Evolutionary conservation across 2,797 vertebrate species (phyloP).

Genomic region (Liasis olivaceus): DNA sequence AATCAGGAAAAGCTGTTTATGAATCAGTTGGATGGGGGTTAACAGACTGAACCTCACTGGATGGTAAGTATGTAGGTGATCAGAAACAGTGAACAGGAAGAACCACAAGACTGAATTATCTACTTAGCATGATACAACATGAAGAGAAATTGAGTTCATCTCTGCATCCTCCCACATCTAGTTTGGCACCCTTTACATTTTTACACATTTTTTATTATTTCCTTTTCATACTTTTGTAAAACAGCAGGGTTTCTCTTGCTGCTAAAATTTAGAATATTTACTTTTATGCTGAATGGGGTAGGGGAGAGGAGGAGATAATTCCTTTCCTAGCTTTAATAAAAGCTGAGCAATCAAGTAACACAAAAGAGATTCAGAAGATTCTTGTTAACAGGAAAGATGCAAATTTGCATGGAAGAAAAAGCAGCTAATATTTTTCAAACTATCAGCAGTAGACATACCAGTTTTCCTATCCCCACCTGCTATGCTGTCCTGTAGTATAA

Average conservation of each 20-base stretch:
- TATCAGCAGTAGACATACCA: background rate
- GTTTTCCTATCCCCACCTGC: background rate
- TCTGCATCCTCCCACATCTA: background rate
- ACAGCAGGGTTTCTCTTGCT: background rate
- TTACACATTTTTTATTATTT: background rate
- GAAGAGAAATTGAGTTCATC: background rate
- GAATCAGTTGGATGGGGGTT: too few relatives aligned
- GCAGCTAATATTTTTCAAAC: background rate
- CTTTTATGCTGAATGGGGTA: background rate
- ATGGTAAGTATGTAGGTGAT: too few relatives aligned
- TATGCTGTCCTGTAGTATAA: slow-evolving; percentile 7
- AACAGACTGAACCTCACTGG: too few relatives aligned
- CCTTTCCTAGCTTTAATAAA: background rate
- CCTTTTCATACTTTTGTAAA: background rate
- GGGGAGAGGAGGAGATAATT: background rate
- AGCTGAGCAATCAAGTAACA: background rate
- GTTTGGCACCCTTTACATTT: background rate
- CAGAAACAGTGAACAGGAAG: background rate
- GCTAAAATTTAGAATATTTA: background rate
- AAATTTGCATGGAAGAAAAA: slow-evolving; percentile 17
- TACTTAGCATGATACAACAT: background rate
- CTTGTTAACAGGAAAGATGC: background rate
- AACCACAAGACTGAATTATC: background rate
- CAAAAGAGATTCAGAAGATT: slow-evolving; percentile 21
- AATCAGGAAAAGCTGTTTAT: too few relatives aligned